Evolutionary conservation across 2,797 vertebrate genomes (phyloP).

Genomic region (Lateolabrax maculatus): DNA sequence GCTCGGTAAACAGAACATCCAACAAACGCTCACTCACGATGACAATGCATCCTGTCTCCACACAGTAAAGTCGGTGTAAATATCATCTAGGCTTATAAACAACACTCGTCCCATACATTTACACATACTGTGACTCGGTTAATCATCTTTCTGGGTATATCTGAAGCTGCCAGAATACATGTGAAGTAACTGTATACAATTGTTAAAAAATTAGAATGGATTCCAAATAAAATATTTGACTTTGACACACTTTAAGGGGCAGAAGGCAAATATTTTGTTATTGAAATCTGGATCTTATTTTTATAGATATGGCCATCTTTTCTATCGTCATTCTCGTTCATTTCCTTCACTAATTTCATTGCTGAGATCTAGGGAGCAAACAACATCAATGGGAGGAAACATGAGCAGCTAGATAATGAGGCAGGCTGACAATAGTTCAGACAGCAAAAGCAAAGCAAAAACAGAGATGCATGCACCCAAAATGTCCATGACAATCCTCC

Average conservation of each 20-base stretch:
- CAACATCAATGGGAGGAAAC: constrained; percentile 10
- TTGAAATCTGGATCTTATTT: neutral
- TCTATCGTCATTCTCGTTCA: neutral
- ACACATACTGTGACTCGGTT: neutral
- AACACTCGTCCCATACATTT: constrained; percentile 12
- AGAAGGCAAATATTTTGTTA: neutral
- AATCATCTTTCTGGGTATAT: neutral
- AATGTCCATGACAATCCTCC: neutral
- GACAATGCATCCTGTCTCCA: constrained; percentile 17
- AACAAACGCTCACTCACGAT: neutral
- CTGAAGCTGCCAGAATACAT: neutral
- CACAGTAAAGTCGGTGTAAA: constrained; percentile 35
- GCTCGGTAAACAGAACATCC: constrained; percentile 23
- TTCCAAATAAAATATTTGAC: too few relatives aligned
- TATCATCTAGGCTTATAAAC: constrained; percentile 8
- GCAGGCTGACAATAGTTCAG: neutral
- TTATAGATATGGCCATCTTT: neutral
- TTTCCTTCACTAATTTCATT: constrained; percentile 30
- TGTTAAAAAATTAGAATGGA: neutral
- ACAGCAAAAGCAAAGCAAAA: neutral
- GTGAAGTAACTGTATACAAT: neutral
- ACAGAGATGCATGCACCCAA: neutral
- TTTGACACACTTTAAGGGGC: too few relatives aligned
- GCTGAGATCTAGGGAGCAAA: neutral
- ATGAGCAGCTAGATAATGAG: neutral